phyloP scores from a whole-genome alignment of 2,113 vertebrate species.

The Cavia porcellus region DNA sequence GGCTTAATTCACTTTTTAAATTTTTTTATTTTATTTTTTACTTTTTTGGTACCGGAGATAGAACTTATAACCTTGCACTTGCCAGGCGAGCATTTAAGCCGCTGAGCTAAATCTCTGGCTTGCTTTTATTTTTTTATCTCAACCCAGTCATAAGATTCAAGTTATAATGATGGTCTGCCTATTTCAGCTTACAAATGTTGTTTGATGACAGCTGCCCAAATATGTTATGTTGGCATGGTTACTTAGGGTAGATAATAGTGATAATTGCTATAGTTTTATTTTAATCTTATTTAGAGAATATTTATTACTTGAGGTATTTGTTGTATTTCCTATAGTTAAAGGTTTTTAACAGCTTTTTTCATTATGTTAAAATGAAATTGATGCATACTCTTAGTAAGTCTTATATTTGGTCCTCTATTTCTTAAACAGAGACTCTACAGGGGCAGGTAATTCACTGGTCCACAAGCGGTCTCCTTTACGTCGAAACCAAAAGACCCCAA shows the following conservation, averaged over 20 bases:
- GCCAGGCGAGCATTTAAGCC: no score
- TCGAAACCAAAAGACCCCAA: conserved; percentile 91
- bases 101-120: no score
- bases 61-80: no score
- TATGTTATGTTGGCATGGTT: conserved; percentile 37
- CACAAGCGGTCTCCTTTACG: conserved; percentile 93
- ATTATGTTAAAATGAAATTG: conserved; percentile 50
- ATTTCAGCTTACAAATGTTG: background rate
- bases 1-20: background rate
- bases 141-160: conserved; percentile 30
- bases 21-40: no score
- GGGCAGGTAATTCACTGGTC: conserved; percentile 95
- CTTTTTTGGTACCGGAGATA: no score
- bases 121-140: conserved; percentile 1
- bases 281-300: conserved; percentile 27
- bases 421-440: conserved; percentile 94
- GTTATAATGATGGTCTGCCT: background rate
- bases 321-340: conserved; percentile 53
- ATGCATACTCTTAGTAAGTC: conserved; percentile 40
- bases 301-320: conserved; percentile 64
- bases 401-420: conserved; percentile 72
- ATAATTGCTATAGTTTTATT: conserved; percentile 53
- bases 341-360: conserved; percentile 23
- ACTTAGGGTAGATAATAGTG: conserved; percentile 10
- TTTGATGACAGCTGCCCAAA: background rate